Evolutionary conservation across 2,888 invertebrate genomes (phyloP).

Genomic region (Macaria notata): DNA sequence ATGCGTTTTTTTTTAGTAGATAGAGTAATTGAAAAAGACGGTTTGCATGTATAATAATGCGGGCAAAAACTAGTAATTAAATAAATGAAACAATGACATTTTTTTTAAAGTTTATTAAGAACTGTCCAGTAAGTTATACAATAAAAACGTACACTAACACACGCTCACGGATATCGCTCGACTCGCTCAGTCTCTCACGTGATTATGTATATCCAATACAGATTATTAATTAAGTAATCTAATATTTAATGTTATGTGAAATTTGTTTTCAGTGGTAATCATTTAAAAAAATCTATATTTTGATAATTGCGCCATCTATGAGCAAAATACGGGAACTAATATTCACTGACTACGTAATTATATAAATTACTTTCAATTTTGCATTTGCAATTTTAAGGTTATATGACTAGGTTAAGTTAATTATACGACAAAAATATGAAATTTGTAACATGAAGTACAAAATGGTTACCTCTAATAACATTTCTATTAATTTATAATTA

Average conservation of each 20-base stretch:
- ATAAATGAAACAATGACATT: slow-evolving; percentile 36
- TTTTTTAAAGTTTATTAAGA: slow-evolving; percentile 67
- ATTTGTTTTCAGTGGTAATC: slow-evolving; percentile 33
- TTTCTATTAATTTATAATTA: too few relatives aligned
- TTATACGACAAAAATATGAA: too few relatives aligned
- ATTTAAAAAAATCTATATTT: background rate
- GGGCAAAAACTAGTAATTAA: too few relatives aligned
- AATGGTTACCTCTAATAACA: too few relatives aligned
- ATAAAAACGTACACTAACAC: slow-evolving; percentile 71
- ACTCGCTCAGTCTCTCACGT: slow-evolving; percentile 76
- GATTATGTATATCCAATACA: slow-evolving; percentile 49
- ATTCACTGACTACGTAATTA: too few relatives aligned
- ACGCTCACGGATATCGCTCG: slow-evolving; percentile 52
- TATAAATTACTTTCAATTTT: too few relatives aligned
- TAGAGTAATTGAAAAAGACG: too few relatives aligned
- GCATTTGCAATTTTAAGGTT: too few relatives aligned
- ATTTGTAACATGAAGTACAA: too few relatives aligned
- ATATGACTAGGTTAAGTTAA: too few relatives aligned
- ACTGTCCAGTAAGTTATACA: slow-evolving; percentile 67
- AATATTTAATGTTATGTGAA: slow-evolving; percentile 34
- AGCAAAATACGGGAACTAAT: background rate
- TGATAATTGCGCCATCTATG: slow-evolving; percentile 5
- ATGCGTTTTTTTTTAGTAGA: too few relatives aligned
- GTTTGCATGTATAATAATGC: too few relatives aligned
- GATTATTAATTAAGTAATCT: slow-evolving; percentile 38